Percentiles rank a stretch among this genome's conserved stretches.
These are phyloP conservation scores for Origma solitaria DNA, from an alignment of 2,113 vertebrate genomes.

Conservation along the genomic window DNA sequence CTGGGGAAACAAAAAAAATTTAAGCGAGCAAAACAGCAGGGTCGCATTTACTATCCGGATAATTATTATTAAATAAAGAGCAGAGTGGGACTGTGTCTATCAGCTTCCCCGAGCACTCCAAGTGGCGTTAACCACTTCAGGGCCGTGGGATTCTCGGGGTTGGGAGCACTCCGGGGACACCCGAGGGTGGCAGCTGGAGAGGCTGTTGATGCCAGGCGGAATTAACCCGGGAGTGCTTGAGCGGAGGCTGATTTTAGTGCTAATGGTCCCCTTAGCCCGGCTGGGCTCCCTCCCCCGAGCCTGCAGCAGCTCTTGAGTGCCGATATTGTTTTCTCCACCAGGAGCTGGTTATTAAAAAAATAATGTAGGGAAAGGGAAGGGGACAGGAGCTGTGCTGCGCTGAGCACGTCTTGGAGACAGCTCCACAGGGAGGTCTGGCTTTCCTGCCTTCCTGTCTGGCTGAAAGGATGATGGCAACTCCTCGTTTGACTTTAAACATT, in stretches of 20 bases:
- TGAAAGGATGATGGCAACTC: neutral
- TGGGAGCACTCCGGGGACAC: neutral
- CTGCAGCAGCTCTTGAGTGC: neutral
- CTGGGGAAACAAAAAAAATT: constrained; percentile 54
- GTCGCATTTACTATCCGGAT: constrained; percentile 26
- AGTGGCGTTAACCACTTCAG: neutral
- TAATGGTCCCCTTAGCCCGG: neutral
- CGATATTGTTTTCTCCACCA: neutral
- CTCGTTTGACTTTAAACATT: neutral
- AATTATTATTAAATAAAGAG: constrained; percentile 44
- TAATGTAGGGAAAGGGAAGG: neutral
- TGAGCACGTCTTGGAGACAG: neutral
- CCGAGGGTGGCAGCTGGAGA: neutral
- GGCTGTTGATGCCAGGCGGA: neutral
- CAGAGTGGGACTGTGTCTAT: neutral
- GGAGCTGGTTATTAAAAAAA: neutral
- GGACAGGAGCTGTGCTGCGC: neutral
- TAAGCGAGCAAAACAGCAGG: constrained; percentile 48
- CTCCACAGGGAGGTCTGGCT: neutral
- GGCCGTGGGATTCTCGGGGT: neutral
- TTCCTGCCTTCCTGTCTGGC: neutral
- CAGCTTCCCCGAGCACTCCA: neutral
- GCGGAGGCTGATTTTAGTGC: neutral
- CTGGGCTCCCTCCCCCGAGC: neutral
- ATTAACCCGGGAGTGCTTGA: neutral